Evolutionary conservation across 2,797 vertebrate genomes (phyloP), one percentile per base, ranked within the genome.

Genomic region (Cephalopachus bancanus): DNA sequence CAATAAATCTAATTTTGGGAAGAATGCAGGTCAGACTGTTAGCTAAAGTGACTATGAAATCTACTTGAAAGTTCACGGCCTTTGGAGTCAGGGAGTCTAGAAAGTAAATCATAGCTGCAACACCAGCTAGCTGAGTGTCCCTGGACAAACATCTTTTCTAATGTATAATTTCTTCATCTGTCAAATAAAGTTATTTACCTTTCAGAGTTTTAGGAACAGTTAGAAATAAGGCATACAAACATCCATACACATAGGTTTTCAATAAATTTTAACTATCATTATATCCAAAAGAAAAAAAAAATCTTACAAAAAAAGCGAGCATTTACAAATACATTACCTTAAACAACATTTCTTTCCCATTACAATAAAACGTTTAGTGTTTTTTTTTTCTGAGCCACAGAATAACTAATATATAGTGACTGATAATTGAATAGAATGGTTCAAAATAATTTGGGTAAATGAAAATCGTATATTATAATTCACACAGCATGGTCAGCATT

Each of bases 401-500:
- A 83, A 83, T 80, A 83, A 60, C 11, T 79, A 69, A 69, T 37
- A 19, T 49, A n/a, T 59, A 16, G 53, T 81, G 5, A 93, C 4
- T 51, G 57, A 84, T 24, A 88, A 87, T 91, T 69, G 37, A 96
- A 60, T 95, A 60, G 57, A 91, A 44, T 93, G 33, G 19, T 16
- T 55, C 6, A 67, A 75, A 28, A 17, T 33, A 60, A 53, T 60
- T 75, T 10, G 3, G 26, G 22, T 91, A 55, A 95, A 71, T 83
- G 15, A 87, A 90, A 87, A 22, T 20, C n/a, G 60, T 17, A 44
- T 33, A 16, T 14, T 60, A 26, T 75, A 74, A 80, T 83, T 86
- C 57, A 49, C 80, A 30, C 7, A 49, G 30, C 33, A 67, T 30
- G 22, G 53, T 89, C 24, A 22, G 6, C 78, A 24, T 89, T 62